Evolutionary conservation across 1,140 invertebrate genomes (phyloP).

Genomic region (Mya arenaria): DNA sequence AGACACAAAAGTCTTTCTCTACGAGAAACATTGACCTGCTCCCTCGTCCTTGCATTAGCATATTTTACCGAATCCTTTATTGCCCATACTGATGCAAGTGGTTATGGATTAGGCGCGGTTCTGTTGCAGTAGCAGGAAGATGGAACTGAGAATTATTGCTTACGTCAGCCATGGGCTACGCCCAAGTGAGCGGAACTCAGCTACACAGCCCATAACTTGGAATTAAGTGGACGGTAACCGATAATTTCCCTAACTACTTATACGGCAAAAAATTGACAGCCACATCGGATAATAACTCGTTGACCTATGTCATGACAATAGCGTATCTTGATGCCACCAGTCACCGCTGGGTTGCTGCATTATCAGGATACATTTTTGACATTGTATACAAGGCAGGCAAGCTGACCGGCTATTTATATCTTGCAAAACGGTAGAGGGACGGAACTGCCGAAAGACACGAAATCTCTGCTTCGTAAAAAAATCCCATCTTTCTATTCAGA

Average conservation of each 20-base stretch:
- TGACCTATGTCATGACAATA: background rate
- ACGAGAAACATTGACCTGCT: background rate
- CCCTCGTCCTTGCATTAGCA: too few species aligned
- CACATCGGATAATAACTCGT: background rate
- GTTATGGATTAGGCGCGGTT: background rate
- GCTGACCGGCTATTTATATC: too few species aligned
- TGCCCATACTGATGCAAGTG: background rate
- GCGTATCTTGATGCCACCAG: conserved; percentile 35
- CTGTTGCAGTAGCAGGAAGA: conserved; percentile 2
- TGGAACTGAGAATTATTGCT: background rate
- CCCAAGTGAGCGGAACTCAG: background rate
- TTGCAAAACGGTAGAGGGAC: too few species aligned
- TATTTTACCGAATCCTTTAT: background rate
- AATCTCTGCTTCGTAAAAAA: too few species aligned
- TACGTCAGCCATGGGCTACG: too few species aligned
- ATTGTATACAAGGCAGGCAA: conserved; percentile 5
- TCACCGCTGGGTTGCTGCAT: background rate
- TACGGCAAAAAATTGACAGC: too few species aligned
- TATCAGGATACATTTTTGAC: background rate
- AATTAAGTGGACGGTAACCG: background rate
- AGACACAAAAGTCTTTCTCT: too few species aligned
- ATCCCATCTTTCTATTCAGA: too few species aligned
- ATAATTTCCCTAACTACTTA: too few species aligned
- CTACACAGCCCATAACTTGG: background rate
- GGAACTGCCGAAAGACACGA: too few species aligned